Percentiles rank a stretch among this genome's conserved stretches.
phyloP scores from a whole-genome alignment of 2,113 vertebrate species.

The Melanostigma gelatinosum region DNA sequence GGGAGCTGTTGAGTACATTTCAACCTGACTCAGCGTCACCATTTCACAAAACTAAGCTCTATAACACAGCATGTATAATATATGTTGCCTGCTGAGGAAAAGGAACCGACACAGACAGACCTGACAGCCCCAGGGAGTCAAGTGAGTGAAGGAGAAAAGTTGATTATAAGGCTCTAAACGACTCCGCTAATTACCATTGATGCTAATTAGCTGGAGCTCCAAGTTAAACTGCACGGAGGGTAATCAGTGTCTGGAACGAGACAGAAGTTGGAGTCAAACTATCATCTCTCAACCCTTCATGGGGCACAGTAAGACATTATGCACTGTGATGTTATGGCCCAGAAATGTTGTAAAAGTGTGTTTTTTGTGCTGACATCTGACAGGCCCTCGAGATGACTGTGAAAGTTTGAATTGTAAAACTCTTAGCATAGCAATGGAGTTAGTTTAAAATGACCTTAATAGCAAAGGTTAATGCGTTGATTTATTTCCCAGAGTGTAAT shows the following conservation, averaged over 20 bases:
- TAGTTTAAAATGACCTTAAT: conserved; percentile 44
- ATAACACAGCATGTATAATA: conserved; percentile 78
- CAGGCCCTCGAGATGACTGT: conserved; percentile 32
- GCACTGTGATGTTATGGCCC: conserved; percentile 53
- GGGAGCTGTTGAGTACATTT: conserved; percentile 58
- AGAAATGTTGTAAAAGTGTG: conserved; percentile 36
- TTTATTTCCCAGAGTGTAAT: conserved; percentile 28
- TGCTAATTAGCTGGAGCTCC: conserved; percentile 80
- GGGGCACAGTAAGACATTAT: conserved; percentile 57
- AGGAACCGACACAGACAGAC: conserved; percentile 70
- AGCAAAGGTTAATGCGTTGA: conserved; percentile 29
- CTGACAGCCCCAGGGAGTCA: conserved; percentile 78
- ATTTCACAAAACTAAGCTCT: conserved; percentile 65
- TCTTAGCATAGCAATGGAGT: not conserved
- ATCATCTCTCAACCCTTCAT: conserved; percentile 75
- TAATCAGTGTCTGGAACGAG: conserved; percentile 78
- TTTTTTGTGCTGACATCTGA: conserved; percentile 43
- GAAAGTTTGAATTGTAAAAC: conserved; percentile 43
- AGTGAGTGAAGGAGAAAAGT: conserved; percentile 79
- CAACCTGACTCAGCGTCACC: conserved; percentile 58
- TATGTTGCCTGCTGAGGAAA: conserved; percentile 73
- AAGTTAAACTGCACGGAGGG: conserved; percentile 78
- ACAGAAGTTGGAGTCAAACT: conserved; percentile 78
- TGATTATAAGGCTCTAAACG: conserved; percentile 83
- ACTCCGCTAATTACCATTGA: conserved; percentile 80